Conservation (phyloP, 2,113 vertebrate species). For the Ginglymostoma cirratum region DNA sequence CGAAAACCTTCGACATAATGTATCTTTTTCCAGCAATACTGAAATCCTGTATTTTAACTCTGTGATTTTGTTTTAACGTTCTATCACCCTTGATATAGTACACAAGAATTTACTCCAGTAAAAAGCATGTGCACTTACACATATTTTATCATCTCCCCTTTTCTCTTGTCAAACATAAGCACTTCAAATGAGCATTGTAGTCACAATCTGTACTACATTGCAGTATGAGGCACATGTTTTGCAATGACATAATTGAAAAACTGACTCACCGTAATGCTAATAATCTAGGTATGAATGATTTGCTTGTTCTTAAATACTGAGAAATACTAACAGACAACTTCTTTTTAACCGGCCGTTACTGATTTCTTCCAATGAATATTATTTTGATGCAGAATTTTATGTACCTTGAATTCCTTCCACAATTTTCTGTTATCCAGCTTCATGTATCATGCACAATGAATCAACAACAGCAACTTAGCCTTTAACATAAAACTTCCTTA, state of each 20-base stretch:
- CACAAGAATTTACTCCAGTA: neutral
- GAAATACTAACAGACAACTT: neutral
- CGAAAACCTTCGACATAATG: too few relatives aligned
- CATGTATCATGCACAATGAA: too few relatives aligned
- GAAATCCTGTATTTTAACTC: neutral
- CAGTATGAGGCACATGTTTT: neutral
- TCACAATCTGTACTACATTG: neutral
- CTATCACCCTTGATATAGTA: neutral
- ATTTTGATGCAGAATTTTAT: neutral
- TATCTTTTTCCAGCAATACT: too few relatives aligned
- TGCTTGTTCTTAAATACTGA: neutral
- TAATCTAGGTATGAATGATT: neutral
- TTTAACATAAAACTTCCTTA: neutral
- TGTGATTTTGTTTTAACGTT: constrained; percentile 12
- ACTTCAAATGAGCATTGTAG: neutral
- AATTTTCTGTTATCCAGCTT: neutral
- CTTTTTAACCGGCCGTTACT: neutral
- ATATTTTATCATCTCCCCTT: neutral
- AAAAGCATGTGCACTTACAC: neutral
- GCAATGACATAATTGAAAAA: neutral
- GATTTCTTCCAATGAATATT: neutral
- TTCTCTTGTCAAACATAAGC: neutral
- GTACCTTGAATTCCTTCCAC: neutral
- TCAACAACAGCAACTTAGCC: neutral
- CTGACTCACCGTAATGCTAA: neutral